Evolutionary conservation across 2,888 invertebrate species (phyloP).

Genomic region (Syrphus vitripennis): DNA sequence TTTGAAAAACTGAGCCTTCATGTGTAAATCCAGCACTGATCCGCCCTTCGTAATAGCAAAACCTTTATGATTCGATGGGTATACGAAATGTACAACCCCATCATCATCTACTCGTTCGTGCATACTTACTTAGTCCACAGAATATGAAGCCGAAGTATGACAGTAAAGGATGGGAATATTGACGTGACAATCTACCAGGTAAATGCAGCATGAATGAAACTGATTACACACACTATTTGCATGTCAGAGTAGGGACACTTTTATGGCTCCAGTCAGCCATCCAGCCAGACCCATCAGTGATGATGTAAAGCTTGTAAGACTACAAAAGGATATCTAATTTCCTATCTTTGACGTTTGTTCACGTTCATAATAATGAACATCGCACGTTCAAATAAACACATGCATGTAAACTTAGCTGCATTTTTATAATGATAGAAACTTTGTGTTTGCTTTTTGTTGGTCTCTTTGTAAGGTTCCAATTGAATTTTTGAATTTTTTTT

Average conservation of each 20-base stretch:
- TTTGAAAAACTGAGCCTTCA: too few relatives aligned
- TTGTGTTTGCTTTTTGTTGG: neutral
- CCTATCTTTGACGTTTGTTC: constrained; percentile 7
- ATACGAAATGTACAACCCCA: neutral
- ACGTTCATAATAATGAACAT: neutral
- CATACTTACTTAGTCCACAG: neutral
- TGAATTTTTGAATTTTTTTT: neutral
- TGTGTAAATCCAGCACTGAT: neutral
- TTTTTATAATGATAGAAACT: neutral
- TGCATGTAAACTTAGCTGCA: too few relatives aligned
- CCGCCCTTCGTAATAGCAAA: neutral
- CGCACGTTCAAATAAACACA: neutral
- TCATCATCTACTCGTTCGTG: too few relatives aligned
- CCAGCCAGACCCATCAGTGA: neutral
- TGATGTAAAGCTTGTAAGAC: neutral
- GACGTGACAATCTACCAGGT: constrained; percentile 31
- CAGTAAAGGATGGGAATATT: constrained; percentile 2
- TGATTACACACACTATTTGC: constrained; percentile 32
- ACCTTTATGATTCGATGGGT: neutral
- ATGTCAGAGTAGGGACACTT: constrained; percentile 2
- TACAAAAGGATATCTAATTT: constrained; percentile 30
- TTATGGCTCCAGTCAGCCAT: neutral
- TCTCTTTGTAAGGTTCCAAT: neutral
- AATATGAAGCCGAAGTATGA: neutral
- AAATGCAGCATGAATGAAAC: constrained; percentile 21